Percentiles rank a stretch among this genome's conserved stretches.
These are phyloP conservation scores for Zaprionus nigranus DNA, from an alignment of 1,140 invertebrate genomes.

Conservation along the genomic window DNA sequence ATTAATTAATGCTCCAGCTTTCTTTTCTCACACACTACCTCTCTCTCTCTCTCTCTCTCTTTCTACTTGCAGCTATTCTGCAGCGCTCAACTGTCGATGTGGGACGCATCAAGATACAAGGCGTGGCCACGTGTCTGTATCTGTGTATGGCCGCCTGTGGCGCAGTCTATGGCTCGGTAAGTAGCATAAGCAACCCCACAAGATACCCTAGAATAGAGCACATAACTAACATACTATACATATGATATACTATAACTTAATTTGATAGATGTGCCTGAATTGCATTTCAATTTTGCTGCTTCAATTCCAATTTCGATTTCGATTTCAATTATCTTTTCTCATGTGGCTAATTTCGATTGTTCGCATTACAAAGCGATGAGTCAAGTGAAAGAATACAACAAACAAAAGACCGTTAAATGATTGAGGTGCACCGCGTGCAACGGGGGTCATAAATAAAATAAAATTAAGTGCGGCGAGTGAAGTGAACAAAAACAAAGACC, in stretches of 20 bases:
- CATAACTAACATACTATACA: not conserved
- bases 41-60: slow-evolving; percentile 38
- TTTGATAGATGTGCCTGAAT: slow-evolving; percentile 17
- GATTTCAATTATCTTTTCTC: slow-evolving; percentile 41
- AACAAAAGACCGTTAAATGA: slow-evolving; percentile 68
- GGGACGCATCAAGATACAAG: slow-evolving; percentile 92
- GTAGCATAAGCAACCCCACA: slow-evolving; percentile 81
- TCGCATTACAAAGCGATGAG: slow-evolving; percentile 37
- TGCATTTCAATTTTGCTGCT: slow-evolving; percentile 18
- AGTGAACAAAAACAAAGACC: slow-evolving; percentile 70
- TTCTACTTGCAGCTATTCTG: slow-evolving; percentile 89
- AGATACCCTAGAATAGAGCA: not conserved
- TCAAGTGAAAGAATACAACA: slow-evolving; percentile 32
- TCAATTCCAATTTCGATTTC: slow-evolving; percentile 23
- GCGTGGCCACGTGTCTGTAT: slow-evolving; percentile 92
- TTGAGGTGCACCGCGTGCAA: slow-evolving; percentile 59
- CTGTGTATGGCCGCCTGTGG: slow-evolving; percentile 94
- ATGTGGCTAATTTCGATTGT: slow-evolving; percentile 49
- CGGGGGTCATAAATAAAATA: slow-evolving; percentile 61
- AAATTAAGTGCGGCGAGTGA: slow-evolving; percentile 57
- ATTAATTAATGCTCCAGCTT: slow-evolving; percentile 74
- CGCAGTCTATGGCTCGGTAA: slow-evolving; percentile 93
- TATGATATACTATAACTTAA: no score
- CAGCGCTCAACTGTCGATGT: slow-evolving; percentile 91
- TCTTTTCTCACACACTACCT: slow-evolving; percentile 44